Evolutionary conservation across 2,797 vertebrate species (phyloP), one percentile per base, ranked within the genome.

Genomic region (Sebastes flavidus): DNA sequence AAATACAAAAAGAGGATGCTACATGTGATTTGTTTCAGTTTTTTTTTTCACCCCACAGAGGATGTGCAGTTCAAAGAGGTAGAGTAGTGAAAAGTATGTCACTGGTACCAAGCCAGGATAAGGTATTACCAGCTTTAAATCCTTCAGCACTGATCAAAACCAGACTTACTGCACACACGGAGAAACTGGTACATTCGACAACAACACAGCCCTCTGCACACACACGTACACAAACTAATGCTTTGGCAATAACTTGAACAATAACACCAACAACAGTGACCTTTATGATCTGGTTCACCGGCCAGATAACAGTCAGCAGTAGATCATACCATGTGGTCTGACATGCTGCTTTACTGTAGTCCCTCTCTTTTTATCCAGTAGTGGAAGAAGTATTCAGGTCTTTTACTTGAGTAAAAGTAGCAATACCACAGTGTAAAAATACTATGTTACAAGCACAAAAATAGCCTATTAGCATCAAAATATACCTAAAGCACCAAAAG

Each of bases 71-170:
- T 92, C 89, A 90, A 88, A 87, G 87, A 92, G 77, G 79, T 80
- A 84, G 74, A 85, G 30, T 65, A 70, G 85, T 72, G 72, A 84
- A 91, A 94, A 91, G 89, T 92, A 65, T 93, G 93, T 92, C 93
- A 91, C 85, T 94, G 91, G 89, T 93, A 88, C 83, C 76, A 82
- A 72, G 90, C 91, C 91, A 93, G 87, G 77, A 90, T 82, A 68
- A 89, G 78, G 86, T 84, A 93, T 94, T 94, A 92, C 89, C 73
- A 72, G 80, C 81, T 89, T 82, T 90, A 93, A 94, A 92, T 93
- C 92, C 91, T 88, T 78, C 81, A 68, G 80, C 81, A 16, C 78
- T 89, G 89, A 94, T 91, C 87, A 91, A 88, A 89, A 88, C 77
- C 75, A 91, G 85, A 92, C 82, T 83, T 73, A 75, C 71, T 75